Base-by-base conservation (phyloP, 2,888 invertebrate species). In the Amaurobius ferox region DNA sequence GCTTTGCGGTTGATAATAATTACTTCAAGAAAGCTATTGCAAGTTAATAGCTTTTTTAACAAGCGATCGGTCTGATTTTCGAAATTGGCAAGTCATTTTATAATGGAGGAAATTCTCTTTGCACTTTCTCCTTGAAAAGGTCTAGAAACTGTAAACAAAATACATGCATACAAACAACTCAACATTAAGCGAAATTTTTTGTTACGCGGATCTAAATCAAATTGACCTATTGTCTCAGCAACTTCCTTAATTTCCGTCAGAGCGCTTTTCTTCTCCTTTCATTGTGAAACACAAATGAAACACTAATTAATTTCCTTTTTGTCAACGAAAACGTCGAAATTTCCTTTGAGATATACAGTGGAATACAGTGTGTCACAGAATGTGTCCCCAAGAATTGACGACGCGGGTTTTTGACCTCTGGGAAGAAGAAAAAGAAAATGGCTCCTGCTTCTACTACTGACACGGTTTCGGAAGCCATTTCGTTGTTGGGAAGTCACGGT, bases 401-500 rank as follows among this genome's bases (percentile, higher is more conserved):
- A 23, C 23, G 26, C 23, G 48, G 81, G 81, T 61, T 77, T 85
- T 85, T 85, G 77, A 85, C 83, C 83, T 71, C 66, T 76, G 62
- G 39, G 28, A 39, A 32, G n/a, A 67, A 48, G n/a, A 30, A 48
- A 29, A 48, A 71, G 30, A 48, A 55, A 71, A 48, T 32, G 35
- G 1, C 3, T 30, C 16, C 32, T 7, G 71, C 64, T 79, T 44
- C 62, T n/a, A 48, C 73, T 78, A 85, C 83, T 85, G 83, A 77
- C 83, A 85, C 32, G 77, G 83, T 77, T 85, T 77, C 76, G 35
- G 76, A 70, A 68, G 71, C 76, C 76, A 61, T 74, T 76, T 71
- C 76, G 48, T 74, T 55, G 64, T 64, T 30, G 23, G 26, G 30
- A 48, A 9, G 72, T 79, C 61, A 77, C 39, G 83, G 64, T 72